phyloP scores from a whole-genome alignment of 2,113 vertebrate genomes.

The Penelope pileata region DNA sequence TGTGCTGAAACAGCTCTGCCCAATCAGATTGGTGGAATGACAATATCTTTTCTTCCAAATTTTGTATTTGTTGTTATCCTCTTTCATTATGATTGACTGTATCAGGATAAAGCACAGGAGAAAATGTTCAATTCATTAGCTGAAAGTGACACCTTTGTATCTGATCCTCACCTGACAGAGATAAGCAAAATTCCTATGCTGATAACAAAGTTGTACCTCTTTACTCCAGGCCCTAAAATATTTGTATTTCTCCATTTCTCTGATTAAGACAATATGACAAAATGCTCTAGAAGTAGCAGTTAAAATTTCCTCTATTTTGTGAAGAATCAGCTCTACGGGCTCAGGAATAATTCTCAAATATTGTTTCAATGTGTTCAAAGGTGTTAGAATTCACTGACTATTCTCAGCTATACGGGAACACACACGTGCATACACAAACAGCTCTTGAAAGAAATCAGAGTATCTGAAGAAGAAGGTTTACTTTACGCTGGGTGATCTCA shows the following conservation, averaged over 20 bases:
- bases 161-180: background rate
- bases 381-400: background rate
- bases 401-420: constrained; percentile 13
- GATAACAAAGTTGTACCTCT: background rate
- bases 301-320: background rate
- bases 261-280: background rate
- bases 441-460: constrained; percentile 28
- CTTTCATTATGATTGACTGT: background rate
- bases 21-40: background rate
- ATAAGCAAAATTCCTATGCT: background rate
- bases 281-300: background rate
- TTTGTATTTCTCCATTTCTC: background rate
- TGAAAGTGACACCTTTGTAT: background rate
- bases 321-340: background rate
- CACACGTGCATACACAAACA: background rate
- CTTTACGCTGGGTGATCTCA: constrained; percentile 48
- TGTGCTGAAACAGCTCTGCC: background rate
- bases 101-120: background rate
- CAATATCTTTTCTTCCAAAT: background rate
- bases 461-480: constrained; percentile 39
- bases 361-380: constrained; percentile 20
- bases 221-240: background rate
- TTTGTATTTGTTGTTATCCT: background rate
- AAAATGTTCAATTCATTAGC: background rate
- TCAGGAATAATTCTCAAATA: background rate